These are phyloP conservation scores for Campoletis raptor DNA, from an alignment of 2,888 invertebrate species.

Conservation along the genomic window DNA sequence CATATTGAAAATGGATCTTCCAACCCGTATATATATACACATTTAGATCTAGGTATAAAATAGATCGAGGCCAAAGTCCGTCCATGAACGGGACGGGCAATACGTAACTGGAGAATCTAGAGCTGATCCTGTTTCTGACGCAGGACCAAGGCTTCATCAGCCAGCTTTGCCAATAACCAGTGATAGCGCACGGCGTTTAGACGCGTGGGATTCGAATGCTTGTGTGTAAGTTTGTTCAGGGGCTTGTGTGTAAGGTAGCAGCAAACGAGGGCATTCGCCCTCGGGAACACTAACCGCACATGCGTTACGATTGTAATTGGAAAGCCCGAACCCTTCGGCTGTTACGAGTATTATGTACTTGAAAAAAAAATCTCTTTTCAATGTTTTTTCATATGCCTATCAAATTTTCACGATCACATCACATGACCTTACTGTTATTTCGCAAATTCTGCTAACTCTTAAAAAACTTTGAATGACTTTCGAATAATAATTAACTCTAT, in stretches of 20 bases:
- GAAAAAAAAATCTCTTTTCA: neutral
- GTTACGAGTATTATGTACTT: neutral
- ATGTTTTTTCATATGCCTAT: neutral
- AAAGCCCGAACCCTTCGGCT: conserved; percentile 73
- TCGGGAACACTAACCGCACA: conserved; percentile 74
- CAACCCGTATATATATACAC: neutral
- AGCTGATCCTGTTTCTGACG: conserved; percentile 31
- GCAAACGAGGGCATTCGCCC: conserved; percentile 72
- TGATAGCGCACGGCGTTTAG: conserved; percentile 12
- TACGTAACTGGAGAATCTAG: conserved; percentile 20
- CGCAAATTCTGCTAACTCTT: too few relatives aligned
- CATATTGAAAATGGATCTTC: conserved; percentile 24
- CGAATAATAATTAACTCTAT: too few relatives aligned
- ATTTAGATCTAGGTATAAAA: conserved; percentile 6
- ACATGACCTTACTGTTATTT: too few relatives aligned
- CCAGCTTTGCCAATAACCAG: neutral
- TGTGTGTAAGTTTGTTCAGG: conserved; percentile 60
- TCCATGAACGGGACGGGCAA: conserved; percentile 41
- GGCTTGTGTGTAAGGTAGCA: conserved; percentile 72
- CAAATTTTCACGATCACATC: neutral
- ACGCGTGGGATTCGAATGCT: conserved; percentile 28
- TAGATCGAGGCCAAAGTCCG: conserved; percentile 25
- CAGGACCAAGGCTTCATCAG: conserved; percentile 22
- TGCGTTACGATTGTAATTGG: conserved; percentile 79
- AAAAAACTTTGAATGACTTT: too few relatives aligned